These are phyloP conservation scores for Pelobates cultripes DNA, from an alignment of 2,797 vertebrate species.

Conservation along the genomic window DNA sequence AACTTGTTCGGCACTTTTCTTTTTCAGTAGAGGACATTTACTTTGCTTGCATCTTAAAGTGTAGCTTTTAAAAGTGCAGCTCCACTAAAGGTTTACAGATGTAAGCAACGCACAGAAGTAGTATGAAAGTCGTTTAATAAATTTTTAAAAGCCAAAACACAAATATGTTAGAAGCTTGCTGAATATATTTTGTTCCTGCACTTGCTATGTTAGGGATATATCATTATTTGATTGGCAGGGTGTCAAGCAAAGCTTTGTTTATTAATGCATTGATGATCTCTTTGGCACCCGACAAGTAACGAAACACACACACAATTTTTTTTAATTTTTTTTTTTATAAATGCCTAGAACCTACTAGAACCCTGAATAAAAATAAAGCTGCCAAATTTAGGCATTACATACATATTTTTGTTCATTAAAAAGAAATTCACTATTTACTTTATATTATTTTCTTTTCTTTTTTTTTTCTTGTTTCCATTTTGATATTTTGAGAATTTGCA, in stretches of 20 bases:
- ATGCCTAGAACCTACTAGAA: no score
- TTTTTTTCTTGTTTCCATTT: no score
- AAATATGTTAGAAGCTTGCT: not conserved
- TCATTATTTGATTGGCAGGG: not conserved
- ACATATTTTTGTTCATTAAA: no score
- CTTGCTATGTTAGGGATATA: not conserved
- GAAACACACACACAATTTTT: no score
- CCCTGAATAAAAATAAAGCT: no score
- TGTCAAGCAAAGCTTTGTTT: not conserved
- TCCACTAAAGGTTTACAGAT: not conserved
- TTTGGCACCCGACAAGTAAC: not conserved
- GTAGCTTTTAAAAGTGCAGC: slow-evolving; percentile 2
- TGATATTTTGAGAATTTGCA: not conserved
- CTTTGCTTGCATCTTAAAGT: not conserved
- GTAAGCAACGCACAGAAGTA: not conserved
- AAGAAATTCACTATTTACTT: no score
- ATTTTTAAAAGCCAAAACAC: not conserved
- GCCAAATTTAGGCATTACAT: no score
- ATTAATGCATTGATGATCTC: not conserved
- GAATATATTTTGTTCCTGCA: not conserved
- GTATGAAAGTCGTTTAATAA: not conserved
- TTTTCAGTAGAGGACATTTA: not conserved
- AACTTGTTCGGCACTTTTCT: slow-evolving; percentile 1
- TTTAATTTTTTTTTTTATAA: no score
- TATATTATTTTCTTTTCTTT: not conserved